Percentiles rank a stretch among this genome's conserved stretches.
phyloP scores from a whole-genome alignment of 1,140 invertebrate species.

The Trachymyrmex cornetzi region DNA sequence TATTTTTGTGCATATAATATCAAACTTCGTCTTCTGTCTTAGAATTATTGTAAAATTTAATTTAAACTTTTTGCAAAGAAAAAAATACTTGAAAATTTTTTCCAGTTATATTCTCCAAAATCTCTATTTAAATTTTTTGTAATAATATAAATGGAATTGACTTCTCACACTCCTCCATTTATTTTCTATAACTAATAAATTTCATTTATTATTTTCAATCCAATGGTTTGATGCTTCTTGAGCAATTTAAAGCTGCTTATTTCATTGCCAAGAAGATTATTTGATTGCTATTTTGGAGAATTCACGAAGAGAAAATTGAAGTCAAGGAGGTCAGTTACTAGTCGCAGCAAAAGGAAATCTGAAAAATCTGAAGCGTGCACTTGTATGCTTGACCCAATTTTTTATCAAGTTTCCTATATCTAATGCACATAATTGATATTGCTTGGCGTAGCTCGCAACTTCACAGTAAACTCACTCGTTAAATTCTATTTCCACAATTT shows the following conservation, averaged over 20 bases:
- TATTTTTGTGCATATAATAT: conserved; percentile 36
- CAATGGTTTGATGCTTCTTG: background rate
- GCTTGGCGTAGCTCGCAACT: background rate
- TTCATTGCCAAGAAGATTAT: conserved; percentile 11
- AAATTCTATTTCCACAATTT: background rate
- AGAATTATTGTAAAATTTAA: conserved; percentile 15
- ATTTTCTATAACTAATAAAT: background rate
- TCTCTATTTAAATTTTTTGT: background rate
- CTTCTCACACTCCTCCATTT: background rate
- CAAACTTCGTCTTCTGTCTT: background rate
- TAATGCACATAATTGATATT: background rate
- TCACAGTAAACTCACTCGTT: background rate
- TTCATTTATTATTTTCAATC: conserved; percentile 24
- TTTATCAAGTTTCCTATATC: conserved; percentile 1
- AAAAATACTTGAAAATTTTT: too few species aligned
- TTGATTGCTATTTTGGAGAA: background rate
- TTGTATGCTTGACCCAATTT: conserved; percentile 11
- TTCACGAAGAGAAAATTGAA: conserved; percentile 16
- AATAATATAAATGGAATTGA: background rate
- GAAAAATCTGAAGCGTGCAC: background rate
- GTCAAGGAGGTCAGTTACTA: conserved; percentile 2
- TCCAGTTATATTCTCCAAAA: background rate
- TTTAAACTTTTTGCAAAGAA: background rate
- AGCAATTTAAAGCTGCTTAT: conserved; percentile 9
- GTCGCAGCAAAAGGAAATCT: background rate